Conservation (phyloP, 2,113 vertebrate species). For the Amphiprion percula region DNA sequence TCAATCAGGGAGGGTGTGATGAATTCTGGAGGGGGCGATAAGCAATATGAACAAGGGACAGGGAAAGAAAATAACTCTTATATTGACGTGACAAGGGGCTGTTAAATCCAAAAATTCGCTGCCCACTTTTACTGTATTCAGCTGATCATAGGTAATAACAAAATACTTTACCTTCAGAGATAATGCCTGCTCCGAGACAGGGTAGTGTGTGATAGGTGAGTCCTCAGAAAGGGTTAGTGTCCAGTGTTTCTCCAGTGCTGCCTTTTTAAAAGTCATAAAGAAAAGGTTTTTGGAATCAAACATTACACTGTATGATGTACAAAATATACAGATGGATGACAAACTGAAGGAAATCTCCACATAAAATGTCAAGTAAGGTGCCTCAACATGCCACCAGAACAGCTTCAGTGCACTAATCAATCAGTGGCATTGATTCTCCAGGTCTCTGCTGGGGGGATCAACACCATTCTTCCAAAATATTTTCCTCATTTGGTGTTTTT, state of each 20-base stretch:
- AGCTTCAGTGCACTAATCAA: no score
- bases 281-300: not conserved
- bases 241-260: constrained; percentile 87
- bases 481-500: no score
- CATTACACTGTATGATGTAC: no score
- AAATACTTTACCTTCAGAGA: constrained; percentile 88
- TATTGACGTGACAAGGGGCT: constrained; percentile 5
- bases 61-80: constrained; percentile 21
- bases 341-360: no score
- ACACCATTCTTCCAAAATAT: no score
- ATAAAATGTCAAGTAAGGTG: no score
- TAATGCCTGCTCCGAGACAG: constrained; percentile 77
- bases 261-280: constrained; percentile 72
- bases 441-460: no score
- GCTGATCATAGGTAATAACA: not conserved
- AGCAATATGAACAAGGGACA: constrained; percentile 79
- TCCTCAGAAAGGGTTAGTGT: constrained; percentile 75
- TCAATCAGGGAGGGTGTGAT: constrained; percentile 87
- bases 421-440: no score
- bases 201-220: constrained; percentile 80
- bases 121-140: not conserved
- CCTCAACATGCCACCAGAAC: no score
- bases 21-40: constrained; percentile 63
- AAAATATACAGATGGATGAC: no score
- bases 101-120: constrained; percentile 13